Percentiles rank a stretch among this genome's conserved stretches.
Evolutionary conservation across 2,888 invertebrate species (phyloP).

Genomic region (Sesamia inferens): DNA sequence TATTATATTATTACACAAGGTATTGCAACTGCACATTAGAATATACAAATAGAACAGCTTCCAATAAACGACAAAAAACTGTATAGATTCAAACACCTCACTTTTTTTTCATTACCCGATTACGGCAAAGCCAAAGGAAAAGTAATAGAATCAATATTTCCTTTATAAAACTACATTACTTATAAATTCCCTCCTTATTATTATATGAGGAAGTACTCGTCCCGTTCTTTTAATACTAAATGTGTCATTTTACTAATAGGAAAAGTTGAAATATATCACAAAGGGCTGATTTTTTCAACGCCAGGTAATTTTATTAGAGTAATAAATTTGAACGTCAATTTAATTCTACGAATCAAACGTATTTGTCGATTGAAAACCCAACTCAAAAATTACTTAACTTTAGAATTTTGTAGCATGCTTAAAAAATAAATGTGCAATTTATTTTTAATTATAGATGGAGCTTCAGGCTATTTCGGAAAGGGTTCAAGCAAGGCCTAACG

Average conservation of each 20-base stretch:
- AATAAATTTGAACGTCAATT: too few relatives aligned
- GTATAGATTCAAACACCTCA: background rate
- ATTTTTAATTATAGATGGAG: slow-evolving; percentile 49
- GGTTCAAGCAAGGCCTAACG: slow-evolving; percentile 89
- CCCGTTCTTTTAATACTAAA: background rate
- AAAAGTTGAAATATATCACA: background rate
- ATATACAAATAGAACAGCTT: background rate
- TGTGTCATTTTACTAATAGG: background rate
- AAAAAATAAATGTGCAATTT: too few relatives aligned
- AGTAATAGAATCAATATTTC: background rate
- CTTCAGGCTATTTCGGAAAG: slow-evolving; percentile 88
- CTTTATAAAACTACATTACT: background rate
- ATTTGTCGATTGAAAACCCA: too few relatives aligned
- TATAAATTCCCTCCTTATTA: too few relatives aligned
- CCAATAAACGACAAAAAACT: background rate
- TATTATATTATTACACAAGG: background rate
- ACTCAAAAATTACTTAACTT: too few relatives aligned
- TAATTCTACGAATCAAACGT: too few relatives aligned
- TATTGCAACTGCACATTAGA: too few relatives aligned
- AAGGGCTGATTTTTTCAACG: too few relatives aligned
- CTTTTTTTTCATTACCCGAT: background rate
- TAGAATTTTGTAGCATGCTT: too few relatives aligned
- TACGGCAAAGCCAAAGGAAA: background rate
- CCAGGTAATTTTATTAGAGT: too few relatives aligned
- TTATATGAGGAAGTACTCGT: background rate